Conservation (phyloP, 2,797 vertebrate species). For the Halcyon badia region DNA sequence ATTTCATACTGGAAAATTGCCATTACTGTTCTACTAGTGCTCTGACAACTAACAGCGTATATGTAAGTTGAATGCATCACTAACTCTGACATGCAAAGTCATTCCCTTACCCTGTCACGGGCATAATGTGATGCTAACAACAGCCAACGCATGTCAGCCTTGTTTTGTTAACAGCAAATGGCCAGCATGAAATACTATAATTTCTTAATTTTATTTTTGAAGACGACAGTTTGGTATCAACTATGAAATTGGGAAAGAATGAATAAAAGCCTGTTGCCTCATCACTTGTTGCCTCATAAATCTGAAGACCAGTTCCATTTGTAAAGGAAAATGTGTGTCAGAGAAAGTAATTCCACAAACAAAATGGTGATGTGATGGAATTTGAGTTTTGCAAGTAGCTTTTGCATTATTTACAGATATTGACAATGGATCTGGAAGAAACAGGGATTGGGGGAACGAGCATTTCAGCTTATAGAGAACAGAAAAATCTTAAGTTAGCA, state of each 20-base stretch:
- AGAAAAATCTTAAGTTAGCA: background rate
- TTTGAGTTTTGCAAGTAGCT: background rate
- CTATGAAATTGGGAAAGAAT: background rate
- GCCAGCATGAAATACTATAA: background rate
- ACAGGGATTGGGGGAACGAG: background rate
- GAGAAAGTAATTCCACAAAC: background rate
- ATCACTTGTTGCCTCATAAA: constrained; percentile 1
- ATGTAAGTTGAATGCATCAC: background rate
- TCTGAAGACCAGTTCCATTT: background rate
- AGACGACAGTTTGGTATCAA: background rate
- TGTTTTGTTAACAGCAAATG: background rate
- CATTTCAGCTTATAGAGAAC: background rate
- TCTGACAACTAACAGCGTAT: background rate
- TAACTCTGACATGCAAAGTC: background rate
- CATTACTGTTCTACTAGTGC: constrained; percentile 14
- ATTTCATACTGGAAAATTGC: constrained; percentile 15
- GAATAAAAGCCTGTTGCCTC: background rate
- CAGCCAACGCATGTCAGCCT: background rate
- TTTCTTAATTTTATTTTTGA: background rate
- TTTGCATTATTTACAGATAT: constrained; percentile 25
- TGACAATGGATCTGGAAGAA: background rate
- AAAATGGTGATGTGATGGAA: background rate
- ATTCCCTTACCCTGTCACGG: background rate
- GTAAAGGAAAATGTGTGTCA: background rate
- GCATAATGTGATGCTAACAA: background rate